Evolutionary conservation across 2,797 vertebrate species (phyloP).

Genomic region (Lepilemur septentrionalis): DNA sequence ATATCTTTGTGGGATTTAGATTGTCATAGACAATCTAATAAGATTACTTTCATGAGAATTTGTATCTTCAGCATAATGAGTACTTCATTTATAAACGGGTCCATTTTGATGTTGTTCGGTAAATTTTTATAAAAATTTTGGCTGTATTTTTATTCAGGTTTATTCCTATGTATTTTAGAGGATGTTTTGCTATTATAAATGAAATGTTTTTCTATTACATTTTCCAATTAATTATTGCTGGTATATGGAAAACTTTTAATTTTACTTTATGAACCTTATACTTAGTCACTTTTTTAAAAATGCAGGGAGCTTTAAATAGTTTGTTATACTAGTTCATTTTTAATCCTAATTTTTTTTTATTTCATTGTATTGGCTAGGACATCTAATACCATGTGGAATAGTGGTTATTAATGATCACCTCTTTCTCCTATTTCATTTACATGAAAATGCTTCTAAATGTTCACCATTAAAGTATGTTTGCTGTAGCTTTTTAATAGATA

Average conservation of each 20-base stretch:
- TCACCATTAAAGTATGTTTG: not conserved
- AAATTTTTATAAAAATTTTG: conserved; percentile 6
- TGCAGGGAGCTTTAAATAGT: not conserved
- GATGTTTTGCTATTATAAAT: not conserved
- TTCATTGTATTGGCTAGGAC: not conserved
- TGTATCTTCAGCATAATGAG: not conserved
- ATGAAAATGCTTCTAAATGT: conserved; percentile 18
- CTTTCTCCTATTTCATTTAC: conserved; percentile 38
- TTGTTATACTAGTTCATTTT: conserved; percentile 10
- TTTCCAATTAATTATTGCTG: conserved; percentile 41
- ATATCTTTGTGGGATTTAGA: not conserved
- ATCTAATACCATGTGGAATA: not conserved
- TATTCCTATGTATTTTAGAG: conserved; percentile 4
- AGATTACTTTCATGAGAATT: conserved; percentile 43
- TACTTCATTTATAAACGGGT: not conserved
- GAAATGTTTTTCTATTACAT: not conserved
- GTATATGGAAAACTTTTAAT: not conserved
- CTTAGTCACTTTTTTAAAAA: not conserved
- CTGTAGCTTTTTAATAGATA: not conserved
- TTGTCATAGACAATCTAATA: conserved; percentile 19
- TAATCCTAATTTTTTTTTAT: conserved; percentile 18
- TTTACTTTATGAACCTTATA: not conserved
- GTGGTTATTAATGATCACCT: not conserved
- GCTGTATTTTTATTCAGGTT: not conserved
- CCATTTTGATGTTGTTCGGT: not conserved